Conservation (phyloP, 2,888 invertebrate species). For the Caenorhabditis zanzibari region DNA sequence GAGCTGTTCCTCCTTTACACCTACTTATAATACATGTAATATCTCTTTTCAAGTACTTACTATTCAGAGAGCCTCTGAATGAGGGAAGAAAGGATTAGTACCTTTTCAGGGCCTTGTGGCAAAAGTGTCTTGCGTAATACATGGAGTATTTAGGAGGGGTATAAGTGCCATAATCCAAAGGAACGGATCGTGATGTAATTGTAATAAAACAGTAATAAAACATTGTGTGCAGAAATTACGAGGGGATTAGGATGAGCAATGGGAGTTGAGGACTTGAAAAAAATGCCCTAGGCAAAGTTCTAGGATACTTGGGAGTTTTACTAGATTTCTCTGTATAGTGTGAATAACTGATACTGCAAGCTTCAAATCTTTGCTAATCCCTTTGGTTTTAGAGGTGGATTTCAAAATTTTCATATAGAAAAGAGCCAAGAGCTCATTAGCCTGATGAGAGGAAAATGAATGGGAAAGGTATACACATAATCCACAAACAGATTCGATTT, state of each 20-base stretch:
- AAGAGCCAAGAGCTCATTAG: too few species aligned
- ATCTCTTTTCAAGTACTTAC: neutral
- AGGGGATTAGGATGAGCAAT: neutral
- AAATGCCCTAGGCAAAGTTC: too few species aligned
- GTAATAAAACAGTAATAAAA: too few species aligned
- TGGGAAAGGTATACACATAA: too few species aligned
- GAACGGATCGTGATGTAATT: neutral
- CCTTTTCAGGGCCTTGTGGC: neutral
- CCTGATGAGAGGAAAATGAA: too few species aligned
- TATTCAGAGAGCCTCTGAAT: neutral
- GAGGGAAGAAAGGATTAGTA: neutral
- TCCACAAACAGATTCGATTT: too few species aligned
- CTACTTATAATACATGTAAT: neutral
- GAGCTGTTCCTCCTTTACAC: neutral
- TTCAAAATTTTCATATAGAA: too few species aligned
- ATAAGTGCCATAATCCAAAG: conserved; percentile 4
- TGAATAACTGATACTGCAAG: too few species aligned
- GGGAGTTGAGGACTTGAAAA: neutral
- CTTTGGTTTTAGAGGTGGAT: too few species aligned
- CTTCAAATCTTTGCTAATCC: too few species aligned
- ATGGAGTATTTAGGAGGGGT: neutral
- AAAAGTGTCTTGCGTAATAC: conserved; percentile 9
- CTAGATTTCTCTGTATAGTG: too few species aligned
- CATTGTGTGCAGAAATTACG: neutral
- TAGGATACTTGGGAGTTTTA: neutral